Evolutionary conservation across 2,888 invertebrate species (phyloP), one percentile per base, ranked within the genome.

Genomic region (Macrosoma leucophasiata): DNA sequence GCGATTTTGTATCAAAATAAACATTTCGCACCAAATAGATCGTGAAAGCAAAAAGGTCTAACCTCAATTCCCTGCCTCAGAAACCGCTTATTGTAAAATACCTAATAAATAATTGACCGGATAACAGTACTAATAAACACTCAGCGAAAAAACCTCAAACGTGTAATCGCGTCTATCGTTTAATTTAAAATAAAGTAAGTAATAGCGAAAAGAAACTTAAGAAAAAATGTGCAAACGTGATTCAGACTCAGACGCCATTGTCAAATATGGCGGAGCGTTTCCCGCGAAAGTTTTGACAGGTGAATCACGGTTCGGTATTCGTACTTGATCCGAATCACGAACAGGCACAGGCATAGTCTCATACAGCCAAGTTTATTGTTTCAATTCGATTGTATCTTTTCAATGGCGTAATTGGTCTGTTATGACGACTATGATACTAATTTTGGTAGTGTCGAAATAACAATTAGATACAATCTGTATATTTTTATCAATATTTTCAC

Each of bases 201-300:
- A n/a, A 13, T 26, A 18, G 19, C 13, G 13, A 32, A 32, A 33
- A 21, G 29, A 17, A 25, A 25, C 29, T 26, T 32, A 22, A 32
- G 22, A 33, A 41, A 8, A 32, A 28, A 20, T n/a, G 17, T 17
- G 17, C 27, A 23, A 11, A 23, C 34, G 35, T 38, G 35, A 44
- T 36, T 42, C 35, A 33, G 24, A 31, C 17, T 33, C 39, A 38
- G 33, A 41, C 43, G 52, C 55, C 55, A 55, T 65, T 65, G 56
- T 55, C 17, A 4, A 17, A 17, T 17, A 17, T 29, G 37, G 30
- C 41, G 46, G 50, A 50, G 38, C 46, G 59, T 58, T 55, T 48
- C 46, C 53, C 70, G 70, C 70, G 71, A 74, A 75, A 72, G 70
- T 71, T 73, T 34, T 71, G 68, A 70, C 71, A 71, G 67, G 63